These are phyloP conservation scores for Sebastes goodei DNA, from an alignment of 2,797 vertebrate genomes.

Conservation along the genomic window DNA sequence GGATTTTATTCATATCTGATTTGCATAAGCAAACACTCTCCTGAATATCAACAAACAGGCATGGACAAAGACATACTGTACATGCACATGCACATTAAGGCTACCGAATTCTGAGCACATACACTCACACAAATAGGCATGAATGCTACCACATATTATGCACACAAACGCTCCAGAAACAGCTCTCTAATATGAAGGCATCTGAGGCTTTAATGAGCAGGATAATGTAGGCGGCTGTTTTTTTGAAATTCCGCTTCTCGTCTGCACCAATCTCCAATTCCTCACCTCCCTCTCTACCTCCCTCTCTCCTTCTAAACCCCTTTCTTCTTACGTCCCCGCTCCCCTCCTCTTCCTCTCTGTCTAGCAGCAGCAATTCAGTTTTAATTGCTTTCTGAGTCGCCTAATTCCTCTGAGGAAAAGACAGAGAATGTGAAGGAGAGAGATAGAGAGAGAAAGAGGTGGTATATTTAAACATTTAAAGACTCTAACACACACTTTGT, in stretches of 20 bases:
- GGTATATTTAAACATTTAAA: conserved; percentile 56
- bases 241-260: conserved; percentile 49
- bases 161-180: conserved; percentile 33
- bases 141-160: conserved; percentile 27
- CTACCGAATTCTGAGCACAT: conserved; percentile 11
- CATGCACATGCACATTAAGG: conserved; percentile 33
- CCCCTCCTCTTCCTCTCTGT: conserved; percentile 59
- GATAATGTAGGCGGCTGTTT: conserved; percentile 62
- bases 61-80: conserved; percentile 51
- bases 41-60: conserved; percentile 50
- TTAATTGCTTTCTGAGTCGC: conserved; percentile 81
- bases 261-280: conserved; percentile 38
- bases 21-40: conserved; percentile 56
- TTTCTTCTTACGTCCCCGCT: conserved; percentile 52
- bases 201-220: conserved; percentile 59
- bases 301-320: conserved; percentile 43
- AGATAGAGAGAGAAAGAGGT: conserved; percentile 34
- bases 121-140: conserved; percentile 1
- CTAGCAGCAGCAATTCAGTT: conserved; percentile 64
- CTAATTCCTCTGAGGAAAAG: conserved; percentile 65
- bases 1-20: conserved; percentile 54
- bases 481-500: conserved; percentile 23
- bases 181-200: conserved; percentile 38
- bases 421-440: conserved; percentile 29
- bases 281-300: conserved; percentile 41